Percentiles rank a stretch among this genome's conserved stretches.
phyloP scores from a whole-genome alignment of 2,113 vertebrate genomes.

The Silurus asotus region DNA sequence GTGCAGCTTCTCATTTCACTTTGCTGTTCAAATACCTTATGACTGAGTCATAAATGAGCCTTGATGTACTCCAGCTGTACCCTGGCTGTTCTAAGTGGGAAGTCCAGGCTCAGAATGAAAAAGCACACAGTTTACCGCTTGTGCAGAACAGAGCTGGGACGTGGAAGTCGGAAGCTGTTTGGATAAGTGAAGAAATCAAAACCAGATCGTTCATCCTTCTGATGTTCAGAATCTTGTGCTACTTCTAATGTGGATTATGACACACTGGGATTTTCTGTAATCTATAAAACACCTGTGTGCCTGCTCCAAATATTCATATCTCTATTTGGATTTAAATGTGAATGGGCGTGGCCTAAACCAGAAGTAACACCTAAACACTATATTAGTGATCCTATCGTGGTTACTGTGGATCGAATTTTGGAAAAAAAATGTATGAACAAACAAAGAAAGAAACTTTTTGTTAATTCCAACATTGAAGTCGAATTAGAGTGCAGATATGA shows the following conservation, averaged over 20 bases:
- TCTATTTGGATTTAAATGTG: not conserved
- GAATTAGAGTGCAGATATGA: not conserved
- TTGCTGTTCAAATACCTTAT: not conserved
- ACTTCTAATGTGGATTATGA: not conserved
- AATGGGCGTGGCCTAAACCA: not conserved
- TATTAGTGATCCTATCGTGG: no score
- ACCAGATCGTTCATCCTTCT: no score
- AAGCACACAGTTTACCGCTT: not conserved
- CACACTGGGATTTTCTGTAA: not conserved
- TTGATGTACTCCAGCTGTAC: not conserved
- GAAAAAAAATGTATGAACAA: not conserved
- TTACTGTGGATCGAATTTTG: not conserved
- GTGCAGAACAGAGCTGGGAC: not conserved
- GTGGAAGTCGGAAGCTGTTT: no score
- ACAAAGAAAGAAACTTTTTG: not conserved
- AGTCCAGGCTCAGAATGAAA: not conserved
- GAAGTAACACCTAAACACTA: no score
- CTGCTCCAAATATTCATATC: not conserved
- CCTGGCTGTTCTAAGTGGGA: not conserved
- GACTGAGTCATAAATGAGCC: conserved; percentile 18
- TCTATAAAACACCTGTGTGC: not conserved
- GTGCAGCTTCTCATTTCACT: not conserved
- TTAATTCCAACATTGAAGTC: not conserved
- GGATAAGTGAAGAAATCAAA: no score
- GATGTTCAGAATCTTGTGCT: no score